Evolutionary conservation across 2,113 vertebrate species (phyloP), one percentile per base, ranked within the genome.

Genomic region (Pelusios castaneus): DNA sequence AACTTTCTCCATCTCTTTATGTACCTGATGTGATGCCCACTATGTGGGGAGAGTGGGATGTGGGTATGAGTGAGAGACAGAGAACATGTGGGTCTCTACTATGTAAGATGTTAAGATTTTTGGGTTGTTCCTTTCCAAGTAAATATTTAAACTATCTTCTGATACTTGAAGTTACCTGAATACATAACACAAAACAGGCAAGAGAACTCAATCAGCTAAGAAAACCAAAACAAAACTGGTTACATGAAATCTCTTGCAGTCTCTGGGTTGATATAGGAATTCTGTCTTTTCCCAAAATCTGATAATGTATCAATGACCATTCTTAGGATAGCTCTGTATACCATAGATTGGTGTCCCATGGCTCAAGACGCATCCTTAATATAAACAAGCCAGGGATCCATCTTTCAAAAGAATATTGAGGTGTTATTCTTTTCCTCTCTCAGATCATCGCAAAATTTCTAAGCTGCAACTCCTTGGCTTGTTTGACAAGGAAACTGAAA

Each of bases 71-170:
- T 56, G 85, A 80, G 85, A 27, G 90, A 38, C 8, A 38, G n/a
- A 70, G 21, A n/a, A 38, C 63, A 22, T 70, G 63, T 38, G 19
- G 16, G 34, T 21, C 70, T 90, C 25, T 76, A 49, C n/a, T 82
- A 75, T 67, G 75, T 2, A 38, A 77, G 22, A 14, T 80, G 87
- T 94, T 87, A 91, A 89, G 87, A 85, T 22, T 96, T 97, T 94
- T 80, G 92, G 47, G 41, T 89, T 95, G 90, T 89, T 96, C 94
- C 73, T 73, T 81, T 91, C 19, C 80, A 88, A 87, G 91, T 95
- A 95, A 95, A 94, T 87, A 94, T 96, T 95, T 90, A 87, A 95
- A 93, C 54, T 90, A 89, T 94, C 84, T 45, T 41, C 56, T 78
- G 79, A 82, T 82, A 91, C 91, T 87, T 94, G 86, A 81, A 89